Conservation (phyloP, 2,113 vertebrate species). For the Nerophis lumbriciformis region DNA sequence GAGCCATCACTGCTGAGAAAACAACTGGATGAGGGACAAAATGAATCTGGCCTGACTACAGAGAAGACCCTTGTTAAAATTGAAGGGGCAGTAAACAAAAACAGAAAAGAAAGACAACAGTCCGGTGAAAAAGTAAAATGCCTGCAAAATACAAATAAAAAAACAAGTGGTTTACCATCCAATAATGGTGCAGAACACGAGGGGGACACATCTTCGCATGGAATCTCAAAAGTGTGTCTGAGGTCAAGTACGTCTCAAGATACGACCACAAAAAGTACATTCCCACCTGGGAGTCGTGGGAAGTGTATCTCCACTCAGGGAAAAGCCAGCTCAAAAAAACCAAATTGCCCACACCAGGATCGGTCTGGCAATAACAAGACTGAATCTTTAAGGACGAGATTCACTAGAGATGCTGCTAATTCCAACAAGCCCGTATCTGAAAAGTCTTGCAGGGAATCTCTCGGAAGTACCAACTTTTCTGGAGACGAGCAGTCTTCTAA, state of each 20-base stretch:
- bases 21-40: neutral
- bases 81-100: neutral
- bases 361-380: neutral
- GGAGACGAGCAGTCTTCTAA: neutral
- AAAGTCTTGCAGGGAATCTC: neutral
- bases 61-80: neutral
- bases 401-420: neutral
- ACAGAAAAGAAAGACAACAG: slow-evolving; percentile 26
- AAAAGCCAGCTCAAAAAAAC: neutral
- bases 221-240: neutral
- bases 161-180: slow-evolving; percentile 3
- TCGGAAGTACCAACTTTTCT: neutral
- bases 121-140: slow-evolving; percentile 25
- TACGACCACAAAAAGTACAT: neutral
- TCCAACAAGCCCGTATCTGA: neutral
- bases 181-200: neutral
- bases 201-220: neutral
- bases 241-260: neutral
- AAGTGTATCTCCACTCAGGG: neutral
- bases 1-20: neutral
- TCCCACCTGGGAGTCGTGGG: neutral
- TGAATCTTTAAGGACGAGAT: neutral
- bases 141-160: neutral
- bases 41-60: neutral
- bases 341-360: neutral